Conservation (phyloP, 1,140 invertebrate species). For the Vanessa tameamea region DNA sequence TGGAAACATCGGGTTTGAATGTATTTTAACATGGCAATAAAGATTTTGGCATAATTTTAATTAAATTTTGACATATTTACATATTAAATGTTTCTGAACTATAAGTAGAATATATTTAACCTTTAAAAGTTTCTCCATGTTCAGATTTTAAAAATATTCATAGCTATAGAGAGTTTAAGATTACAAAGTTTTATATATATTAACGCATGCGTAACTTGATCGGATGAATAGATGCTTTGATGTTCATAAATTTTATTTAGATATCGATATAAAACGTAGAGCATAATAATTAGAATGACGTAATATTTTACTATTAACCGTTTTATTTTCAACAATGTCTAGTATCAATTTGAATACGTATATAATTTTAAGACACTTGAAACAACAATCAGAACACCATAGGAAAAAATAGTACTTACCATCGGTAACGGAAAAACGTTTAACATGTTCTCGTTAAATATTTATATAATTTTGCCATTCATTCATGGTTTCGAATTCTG, state of each 20-base stretch:
- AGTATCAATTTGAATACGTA: too few relatives aligned
- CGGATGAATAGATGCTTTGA: slow-evolving; percentile 1
- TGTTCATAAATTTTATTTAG: neutral
- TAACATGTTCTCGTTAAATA: too few relatives aligned
- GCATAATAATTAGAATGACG: too few relatives aligned
- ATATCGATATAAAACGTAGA: neutral
- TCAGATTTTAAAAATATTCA: slow-evolving; percentile 8
- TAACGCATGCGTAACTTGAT: slow-evolving; percentile 10
- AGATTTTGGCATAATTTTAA: slow-evolving; percentile 6
- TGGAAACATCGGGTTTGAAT: too few relatives aligned
- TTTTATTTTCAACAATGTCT: too few relatives aligned
- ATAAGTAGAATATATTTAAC: neutral
- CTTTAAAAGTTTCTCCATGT: neutral
- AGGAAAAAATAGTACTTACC: too few relatives aligned
- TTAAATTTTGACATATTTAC: slow-evolving; percentile 10
- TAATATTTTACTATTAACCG: too few relatives aligned
- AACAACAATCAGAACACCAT: too few relatives aligned
- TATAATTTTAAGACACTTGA: too few relatives aligned
- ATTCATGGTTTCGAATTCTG: too few relatives aligned
- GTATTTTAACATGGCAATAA: slow-evolving; percentile 6
- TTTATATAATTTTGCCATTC: too few relatives aligned
- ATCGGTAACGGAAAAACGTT: too few relatives aligned
- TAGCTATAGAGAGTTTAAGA: slow-evolving; percentile 7
- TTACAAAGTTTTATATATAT: slow-evolving; percentile 8
- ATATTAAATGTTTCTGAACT: slow-evolving; percentile 5